A percentile compares a stretch with the other conserved stretches of the same genome.
Conservation (phyloP, 92 coral and sea anemone genomes). For the Porites evermanni region DNA sequence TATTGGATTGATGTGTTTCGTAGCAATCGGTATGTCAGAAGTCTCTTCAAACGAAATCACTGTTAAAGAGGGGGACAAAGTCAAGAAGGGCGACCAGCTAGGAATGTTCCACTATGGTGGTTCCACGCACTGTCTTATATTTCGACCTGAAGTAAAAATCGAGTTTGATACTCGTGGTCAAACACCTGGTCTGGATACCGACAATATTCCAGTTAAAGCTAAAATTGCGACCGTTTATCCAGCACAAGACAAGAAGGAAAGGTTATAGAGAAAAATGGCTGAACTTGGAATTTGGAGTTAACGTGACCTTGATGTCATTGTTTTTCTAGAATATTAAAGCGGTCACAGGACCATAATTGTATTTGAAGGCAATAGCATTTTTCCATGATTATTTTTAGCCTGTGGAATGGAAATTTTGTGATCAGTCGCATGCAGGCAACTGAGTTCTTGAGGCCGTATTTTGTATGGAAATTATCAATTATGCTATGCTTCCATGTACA, state of each 20-base stretch:
- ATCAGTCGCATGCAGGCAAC: background rate
- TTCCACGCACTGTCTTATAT: constrained; percentile 70
- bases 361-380: too few relatives aligned
- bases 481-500: background rate
- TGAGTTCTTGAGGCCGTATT: background rate
- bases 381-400: background rate
- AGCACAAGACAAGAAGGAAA: constrained; percentile 1
- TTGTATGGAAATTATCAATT: constrained; percentile 2
- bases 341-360: background rate
- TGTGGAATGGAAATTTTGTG: background rate
- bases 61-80: constrained; percentile 49
- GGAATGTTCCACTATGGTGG: constrained; percentile 81
- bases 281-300: background rate
- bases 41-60: constrained; percentile 67
- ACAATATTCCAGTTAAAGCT: constrained; percentile 51
- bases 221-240: constrained; percentile 58
- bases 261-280: background rate
- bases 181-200: constrained; percentile 50
- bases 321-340: background rate
- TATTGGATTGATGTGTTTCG: constrained; percentile 71
- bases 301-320: background rate
- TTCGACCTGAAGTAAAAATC: constrained; percentile 61
- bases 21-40: constrained; percentile 69
- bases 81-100: constrained; percentile 75
- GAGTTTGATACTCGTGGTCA: constrained; percentile 63